Evolutionary conservation across 1,140 invertebrate genomes (phyloP), one percentile per base, ranked within the genome.

Genomic region (Drosophila aff.): DNA sequence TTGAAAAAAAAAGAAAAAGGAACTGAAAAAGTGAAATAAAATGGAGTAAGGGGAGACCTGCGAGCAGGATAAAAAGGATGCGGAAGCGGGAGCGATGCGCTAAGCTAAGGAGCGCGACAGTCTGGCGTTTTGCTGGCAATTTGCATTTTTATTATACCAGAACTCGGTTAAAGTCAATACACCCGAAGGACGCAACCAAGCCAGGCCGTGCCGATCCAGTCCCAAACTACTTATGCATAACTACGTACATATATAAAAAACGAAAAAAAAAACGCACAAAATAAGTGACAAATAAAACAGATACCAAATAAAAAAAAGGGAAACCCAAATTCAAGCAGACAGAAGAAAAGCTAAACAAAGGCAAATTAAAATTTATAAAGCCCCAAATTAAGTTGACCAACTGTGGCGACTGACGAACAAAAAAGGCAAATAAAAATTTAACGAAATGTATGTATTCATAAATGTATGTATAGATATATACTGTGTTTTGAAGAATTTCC

Each of bases 131-230:
- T 41, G 26, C 60, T 73, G 58, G 75, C 64, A 85, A 85, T 85
- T 85, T 85, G 76, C 79, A 85, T 85, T 85, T 85, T 85, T 81
- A 85, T 85, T 85, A 81, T 85, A 85, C 84, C 72, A 79, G 80
- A 82, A 76, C 60, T 83, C 60, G 82, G 79, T 81, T 85, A 79
- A 85, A 85, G 82, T 85, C 79, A 85, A 85, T 85, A 85, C 76
- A 79, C 74, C 53, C 57, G 5, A 38, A 58, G 40, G 33, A 50
- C 47, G 28, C 33, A 36, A 33, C 33, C 33, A 36, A 36, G 31
- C 11, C 33, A 36, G 10, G 33, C 33, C 11, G 33, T 36, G 11
- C 10, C 58, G 55, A 38, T 13, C 36, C 36, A 38, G 36, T 38
- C 11, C 43, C 28, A 9, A 60, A 50, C 65, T 44, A 62, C 65